Evolutionary conservation across 2,797 vertebrate species (phyloP).

Genomic region (Urocyon cinereoargenteus): DNA sequence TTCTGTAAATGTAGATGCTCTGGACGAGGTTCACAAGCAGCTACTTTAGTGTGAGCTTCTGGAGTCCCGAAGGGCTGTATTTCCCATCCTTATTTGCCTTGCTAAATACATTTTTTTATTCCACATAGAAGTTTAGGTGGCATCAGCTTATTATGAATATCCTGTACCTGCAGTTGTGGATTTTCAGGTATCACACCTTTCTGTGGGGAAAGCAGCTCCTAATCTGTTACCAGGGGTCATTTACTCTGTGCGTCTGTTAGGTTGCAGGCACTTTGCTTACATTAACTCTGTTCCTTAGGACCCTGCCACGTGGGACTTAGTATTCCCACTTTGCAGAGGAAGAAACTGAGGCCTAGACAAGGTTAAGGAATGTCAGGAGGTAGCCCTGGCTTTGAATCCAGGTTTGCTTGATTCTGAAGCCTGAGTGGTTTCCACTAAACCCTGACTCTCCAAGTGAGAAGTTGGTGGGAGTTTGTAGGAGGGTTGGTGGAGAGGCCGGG

Average conservation of each 20-base stretch:
- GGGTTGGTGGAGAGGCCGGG: not conserved
- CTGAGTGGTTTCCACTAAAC: not conserved
- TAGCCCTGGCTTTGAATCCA: not conserved
- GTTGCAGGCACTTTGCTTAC: not conserved
- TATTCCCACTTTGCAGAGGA: conserved; percentile 51
- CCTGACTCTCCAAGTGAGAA: not conserved
- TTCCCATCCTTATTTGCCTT: conserved; percentile 26
- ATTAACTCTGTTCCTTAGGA: conserved; percentile 1
- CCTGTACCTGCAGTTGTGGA: not conserved
- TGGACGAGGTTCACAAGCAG: conserved; percentile 58
- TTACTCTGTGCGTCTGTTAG: not conserved
- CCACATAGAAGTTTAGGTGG: not conserved
- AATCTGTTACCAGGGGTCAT: not conserved
- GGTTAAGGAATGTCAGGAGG: not conserved
- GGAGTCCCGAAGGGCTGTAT: not conserved
- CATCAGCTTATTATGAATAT: not conserved
- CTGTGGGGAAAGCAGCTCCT: not conserved
- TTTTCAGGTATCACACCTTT: conserved; percentile 12
- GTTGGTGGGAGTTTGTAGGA: not conserved
- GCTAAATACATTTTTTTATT: conserved; percentile 34
- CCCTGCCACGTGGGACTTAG: not conserved
- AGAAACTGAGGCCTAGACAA: conserved; percentile 39
- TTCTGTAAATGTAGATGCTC: conserved; percentile 62
- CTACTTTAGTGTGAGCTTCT: not conserved
- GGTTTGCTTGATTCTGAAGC: not conserved